phyloP scores from a whole-genome alignment of 2,797 vertebrate genomes.

The Clarias pachynema region DNA sequence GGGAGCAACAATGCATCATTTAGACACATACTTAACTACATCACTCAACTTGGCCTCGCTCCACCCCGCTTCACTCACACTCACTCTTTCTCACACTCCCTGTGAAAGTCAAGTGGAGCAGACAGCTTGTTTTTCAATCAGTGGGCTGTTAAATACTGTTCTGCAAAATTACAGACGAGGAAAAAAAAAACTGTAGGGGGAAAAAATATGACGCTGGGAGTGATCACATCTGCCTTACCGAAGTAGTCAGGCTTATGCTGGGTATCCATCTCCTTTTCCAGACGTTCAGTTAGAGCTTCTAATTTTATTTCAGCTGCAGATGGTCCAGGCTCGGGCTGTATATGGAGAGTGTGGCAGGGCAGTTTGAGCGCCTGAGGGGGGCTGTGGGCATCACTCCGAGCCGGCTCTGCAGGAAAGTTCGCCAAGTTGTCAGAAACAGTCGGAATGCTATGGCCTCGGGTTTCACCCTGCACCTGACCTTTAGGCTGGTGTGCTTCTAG shows the following conservation, averaged over 20 bases:
- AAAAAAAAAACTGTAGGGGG: slow-evolving; percentile 31
- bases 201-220: slow-evolving; percentile 25
- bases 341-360: slow-evolving; percentile 77
- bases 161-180: slow-evolving; percentile 44
- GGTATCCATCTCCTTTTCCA: slow-evolving; percentile 94
- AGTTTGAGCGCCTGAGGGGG: slow-evolving; percentile 70
- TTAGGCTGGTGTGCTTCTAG: slow-evolving; percentile 60
- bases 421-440: slow-evolving; percentile 23
- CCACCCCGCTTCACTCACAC: slow-evolving; percentile 38
- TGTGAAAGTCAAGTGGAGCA: slow-evolving; percentile 50
- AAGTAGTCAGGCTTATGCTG: slow-evolving; percentile 92
- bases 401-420: slow-evolving; percentile 15
- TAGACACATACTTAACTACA: slow-evolving; percentile 34
- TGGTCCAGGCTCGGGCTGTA: slow-evolving; percentile 75
- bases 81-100: slow-evolving; percentile 37
- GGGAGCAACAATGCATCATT: slow-evolving; percentile 37
- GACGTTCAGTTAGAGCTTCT: slow-evolving; percentile 88
- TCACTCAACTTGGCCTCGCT: slow-evolving; percentile 28
- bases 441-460: slow-evolving; percentile 42
- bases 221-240: slow-evolving; percentile 79
- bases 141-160: slow-evolving; percentile 43
- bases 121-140: slow-evolving; percentile 52
- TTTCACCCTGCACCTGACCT: slow-evolving; percentile 17
- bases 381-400: slow-evolving; percentile 61
- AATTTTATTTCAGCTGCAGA: slow-evolving; percentile 87